Conservation (phyloP, 2,113 vertebrate genomes). For the Pygathrix nemaeus region DNA sequence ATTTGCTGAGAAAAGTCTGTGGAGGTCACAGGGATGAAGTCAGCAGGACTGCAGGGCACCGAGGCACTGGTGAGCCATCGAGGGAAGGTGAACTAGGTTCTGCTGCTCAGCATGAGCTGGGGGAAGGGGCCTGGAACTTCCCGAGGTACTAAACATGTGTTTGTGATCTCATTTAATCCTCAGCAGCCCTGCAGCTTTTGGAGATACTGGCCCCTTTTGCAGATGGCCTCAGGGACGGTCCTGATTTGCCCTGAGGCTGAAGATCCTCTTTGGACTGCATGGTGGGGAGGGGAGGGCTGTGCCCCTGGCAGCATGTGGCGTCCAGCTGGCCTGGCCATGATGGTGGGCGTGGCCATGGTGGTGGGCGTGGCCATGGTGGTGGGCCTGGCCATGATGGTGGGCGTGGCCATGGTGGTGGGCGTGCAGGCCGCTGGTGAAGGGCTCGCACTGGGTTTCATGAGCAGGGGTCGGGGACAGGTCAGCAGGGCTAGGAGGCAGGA, state of each 20-base stretch:
- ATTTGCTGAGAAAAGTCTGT: not conserved
- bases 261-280: not conserved
- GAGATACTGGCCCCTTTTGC: not conserved
- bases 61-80: not conserved
- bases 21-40: not conserved
- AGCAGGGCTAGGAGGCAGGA: not conserved
- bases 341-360: not conserved
- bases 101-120: not conserved
- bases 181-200: not conserved
- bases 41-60: not conserved
- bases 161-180: not conserved
- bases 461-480: not conserved
- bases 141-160: not conserved
- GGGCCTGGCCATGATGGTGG: not conserved
- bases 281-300: fast-evolving
- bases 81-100: not conserved
- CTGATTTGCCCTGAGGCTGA: not conserved
- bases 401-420: not conserved
- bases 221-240: not conserved
- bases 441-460: not conserved
- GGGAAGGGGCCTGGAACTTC: not conserved
- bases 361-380: not conserved
- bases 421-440: not conserved
- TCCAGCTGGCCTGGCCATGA: not conserved
- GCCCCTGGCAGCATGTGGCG: not conserved